Evolutionary conservation across 1,140 invertebrate genomes (phyloP).

Genomic region (Lethrus apterus): DNA sequence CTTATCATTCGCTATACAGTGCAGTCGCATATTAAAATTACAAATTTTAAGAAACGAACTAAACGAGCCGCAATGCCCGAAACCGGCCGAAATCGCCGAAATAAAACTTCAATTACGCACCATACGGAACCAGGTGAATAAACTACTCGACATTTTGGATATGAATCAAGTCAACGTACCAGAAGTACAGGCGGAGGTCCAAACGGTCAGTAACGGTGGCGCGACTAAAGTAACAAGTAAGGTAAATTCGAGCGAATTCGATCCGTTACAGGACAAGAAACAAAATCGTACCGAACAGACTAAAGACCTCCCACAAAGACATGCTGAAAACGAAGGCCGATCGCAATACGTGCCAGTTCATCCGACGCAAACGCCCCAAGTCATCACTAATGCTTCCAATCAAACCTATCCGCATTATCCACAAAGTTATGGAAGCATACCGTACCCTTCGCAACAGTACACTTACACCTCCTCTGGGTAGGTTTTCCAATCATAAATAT

Average conservation of each 20-base stretch:
- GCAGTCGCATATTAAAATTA: slow-evolving; percentile 60
- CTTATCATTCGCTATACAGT: slow-evolving; percentile 65
- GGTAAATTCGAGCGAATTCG: slow-evolving; percentile 40
- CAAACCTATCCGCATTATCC: too few relatives aligned
- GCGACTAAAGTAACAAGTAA: slow-evolving; percentile 19
- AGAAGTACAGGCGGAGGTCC: background rate
- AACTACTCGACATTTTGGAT: slow-evolving; percentile 51
- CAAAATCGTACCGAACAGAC: slow-evolving; percentile 27
- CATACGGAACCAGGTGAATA: slow-evolving; percentile 54
- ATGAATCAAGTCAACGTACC: background rate
- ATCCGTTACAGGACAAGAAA: slow-evolving; percentile 38
- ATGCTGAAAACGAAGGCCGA: slow-evolving; percentile 12
- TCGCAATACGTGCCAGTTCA: slow-evolving; percentile 12
- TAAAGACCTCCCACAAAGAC: slow-evolving; percentile 13
- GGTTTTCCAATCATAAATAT: too few relatives aligned
- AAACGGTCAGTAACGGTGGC: background rate
- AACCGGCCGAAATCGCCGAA: slow-evolving; percentile 41
- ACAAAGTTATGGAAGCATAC: too few relatives aligned
- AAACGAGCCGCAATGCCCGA: slow-evolving; percentile 32
- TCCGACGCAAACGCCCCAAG: slow-evolving; percentile 26
- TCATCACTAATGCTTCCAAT: too few relatives aligned
- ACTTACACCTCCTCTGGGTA: too few relatives aligned
- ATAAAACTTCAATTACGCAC: slow-evolving; percentile 50
- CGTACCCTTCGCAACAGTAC: too few relatives aligned
- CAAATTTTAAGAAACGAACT: slow-evolving; percentile 53